A percentile compares a stretch with the other conserved stretches of the same genome.
Evolutionary conservation across 30 jellyfish, hydroid and myxozoan species (phyloP).

Genomic region (Nemopilema nomurai): DNA sequence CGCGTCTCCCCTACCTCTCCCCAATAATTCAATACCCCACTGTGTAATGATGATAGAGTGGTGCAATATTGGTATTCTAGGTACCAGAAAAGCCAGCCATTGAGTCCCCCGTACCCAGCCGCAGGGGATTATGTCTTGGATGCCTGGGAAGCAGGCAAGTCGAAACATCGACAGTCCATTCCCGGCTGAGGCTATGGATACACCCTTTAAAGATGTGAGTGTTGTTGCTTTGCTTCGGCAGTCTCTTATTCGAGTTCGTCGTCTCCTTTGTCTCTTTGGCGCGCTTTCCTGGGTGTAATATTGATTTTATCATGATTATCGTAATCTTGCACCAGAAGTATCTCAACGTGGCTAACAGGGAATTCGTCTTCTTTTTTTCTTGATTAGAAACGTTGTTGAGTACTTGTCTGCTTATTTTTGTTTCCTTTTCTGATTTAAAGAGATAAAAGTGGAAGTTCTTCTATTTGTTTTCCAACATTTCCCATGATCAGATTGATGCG

Average conservation of each 20-base stretch:
- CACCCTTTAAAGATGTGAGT: constrained; percentile 21
- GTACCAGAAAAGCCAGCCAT: not conserved
- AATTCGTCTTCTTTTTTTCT: too few species aligned
- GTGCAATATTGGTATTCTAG: not conserved
- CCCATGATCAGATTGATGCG: not conserved
- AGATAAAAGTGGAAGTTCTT: not conserved
- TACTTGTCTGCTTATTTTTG: not conserved
- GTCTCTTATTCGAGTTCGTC: too few species aligned
- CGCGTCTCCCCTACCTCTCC: too few species aligned
- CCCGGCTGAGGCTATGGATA: constrained; percentile 9
- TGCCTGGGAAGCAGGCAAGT: constrained; percentile 39
- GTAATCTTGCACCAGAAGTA: not conserved
- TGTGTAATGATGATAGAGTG: too few species aligned
- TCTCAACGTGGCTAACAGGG: not conserved
- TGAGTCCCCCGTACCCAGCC: not conserved
- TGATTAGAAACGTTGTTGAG: too few species aligned
- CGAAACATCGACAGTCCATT: constrained; percentile 3
- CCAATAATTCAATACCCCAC: too few species aligned
- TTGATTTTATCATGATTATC: too few species aligned
- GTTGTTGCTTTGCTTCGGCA: too few species aligned
- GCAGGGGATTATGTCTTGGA: constrained; percentile 60
- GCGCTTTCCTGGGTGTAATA: too few species aligned
- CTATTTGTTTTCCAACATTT: not conserved
- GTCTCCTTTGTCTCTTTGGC: too few species aligned
- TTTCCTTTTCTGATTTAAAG: not conserved